phyloP scores from a whole-genome alignment of 2,113 vertebrate genomes.

The Apodemus speciosus region DNA sequence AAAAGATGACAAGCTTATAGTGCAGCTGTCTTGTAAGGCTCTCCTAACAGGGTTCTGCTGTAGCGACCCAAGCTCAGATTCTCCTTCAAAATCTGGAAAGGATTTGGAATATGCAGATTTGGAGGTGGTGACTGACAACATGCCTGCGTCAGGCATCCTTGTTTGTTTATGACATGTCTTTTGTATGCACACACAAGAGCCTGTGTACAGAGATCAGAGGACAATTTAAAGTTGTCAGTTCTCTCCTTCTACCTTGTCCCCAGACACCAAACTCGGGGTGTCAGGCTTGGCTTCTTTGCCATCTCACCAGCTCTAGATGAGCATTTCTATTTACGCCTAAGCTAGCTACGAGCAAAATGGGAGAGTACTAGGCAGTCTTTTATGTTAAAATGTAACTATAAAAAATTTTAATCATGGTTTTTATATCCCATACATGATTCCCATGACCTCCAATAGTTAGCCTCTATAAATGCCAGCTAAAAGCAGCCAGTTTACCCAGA shows the following conservation, averaged over 20 bases:
- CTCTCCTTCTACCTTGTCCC: background rate
- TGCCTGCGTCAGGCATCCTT: background rate
- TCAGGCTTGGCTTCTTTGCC: background rate
- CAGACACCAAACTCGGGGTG: background rate
- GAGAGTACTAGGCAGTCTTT: background rate
- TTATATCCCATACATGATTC: background rate
- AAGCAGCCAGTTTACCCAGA: background rate
- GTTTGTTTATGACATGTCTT: background rate
- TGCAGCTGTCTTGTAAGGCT: background rate
- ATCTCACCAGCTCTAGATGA: background rate
- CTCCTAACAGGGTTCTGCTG: background rate
- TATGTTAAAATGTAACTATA: background rate
- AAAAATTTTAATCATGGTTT: background rate
- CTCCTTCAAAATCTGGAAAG: background rate
- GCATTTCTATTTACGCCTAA: background rate
- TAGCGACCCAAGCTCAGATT: background rate
- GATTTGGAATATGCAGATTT: background rate
- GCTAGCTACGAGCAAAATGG: background rate
- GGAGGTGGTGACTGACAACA: background rate
- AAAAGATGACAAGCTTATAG: background rate
- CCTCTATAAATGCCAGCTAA: background rate
- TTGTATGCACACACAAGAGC: background rate
- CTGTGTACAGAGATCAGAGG: background rate
- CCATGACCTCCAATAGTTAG: background rate
- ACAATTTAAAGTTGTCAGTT: background rate